Percentiles rank a stretch among this genome's conserved stretches.
Evolutionary conservation across 2,888 invertebrate genomes (phyloP).

Genomic region (Bibio marci): DNA sequence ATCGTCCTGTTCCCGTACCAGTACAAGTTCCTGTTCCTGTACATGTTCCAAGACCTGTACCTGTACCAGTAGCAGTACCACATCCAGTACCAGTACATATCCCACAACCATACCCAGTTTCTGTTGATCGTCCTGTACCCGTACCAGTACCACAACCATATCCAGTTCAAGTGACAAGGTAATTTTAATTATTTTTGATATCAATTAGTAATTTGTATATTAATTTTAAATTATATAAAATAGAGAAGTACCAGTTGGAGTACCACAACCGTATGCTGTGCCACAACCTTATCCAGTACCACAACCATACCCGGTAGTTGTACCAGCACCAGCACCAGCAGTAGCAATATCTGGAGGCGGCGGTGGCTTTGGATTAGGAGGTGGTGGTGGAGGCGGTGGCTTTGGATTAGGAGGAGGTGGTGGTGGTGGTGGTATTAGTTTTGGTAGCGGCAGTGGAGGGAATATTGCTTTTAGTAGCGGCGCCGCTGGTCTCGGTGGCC

Average conservation of each 20-base stretch:
- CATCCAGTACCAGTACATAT: neutral
- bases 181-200: too few species aligned
- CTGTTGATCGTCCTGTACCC: constrained; percentile 1
- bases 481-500: neutral
- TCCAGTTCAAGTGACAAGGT: neutral
- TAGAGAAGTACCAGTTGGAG: constrained; percentile 7
- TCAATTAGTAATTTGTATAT: too few species aligned
- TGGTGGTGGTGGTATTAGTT: neutral
- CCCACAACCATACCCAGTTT: neutral
- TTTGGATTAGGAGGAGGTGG: neutral
- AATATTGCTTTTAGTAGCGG: neutral
- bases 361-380: neutral
- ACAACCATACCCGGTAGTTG: constrained; percentile 4
- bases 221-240: too few species aligned
- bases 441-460: neutral
- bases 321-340: constrained; percentile 5
- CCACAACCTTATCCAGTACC: constrained; percentile 8
- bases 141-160: constrained; percentile 1
- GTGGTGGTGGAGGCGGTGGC: neutral
- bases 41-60: neutral
- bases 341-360: neutral
- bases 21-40: neutral
- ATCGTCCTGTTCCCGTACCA: neutral
- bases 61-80: neutral
- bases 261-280: constrained; percentile 7